These are phyloP conservation scores for Leptoclinus maculatus DNA, from an alignment of 2,797 vertebrate genomes.

Conservation along the genomic window DNA sequence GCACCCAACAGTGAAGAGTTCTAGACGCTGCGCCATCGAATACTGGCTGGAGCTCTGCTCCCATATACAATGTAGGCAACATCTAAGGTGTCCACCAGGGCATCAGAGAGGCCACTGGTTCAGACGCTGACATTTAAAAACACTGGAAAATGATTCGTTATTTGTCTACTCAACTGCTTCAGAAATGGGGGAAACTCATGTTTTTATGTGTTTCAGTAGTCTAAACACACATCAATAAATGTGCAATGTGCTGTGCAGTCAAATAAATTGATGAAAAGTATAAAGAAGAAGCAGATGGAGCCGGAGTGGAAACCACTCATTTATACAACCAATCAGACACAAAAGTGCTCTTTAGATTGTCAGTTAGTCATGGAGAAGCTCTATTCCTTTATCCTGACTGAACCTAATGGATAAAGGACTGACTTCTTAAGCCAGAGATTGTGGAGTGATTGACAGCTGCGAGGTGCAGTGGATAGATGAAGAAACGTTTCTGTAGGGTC, in stretches of 20 bases:
- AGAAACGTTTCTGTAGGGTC: slow-evolving; percentile 16
- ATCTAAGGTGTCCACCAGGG: too few species aligned
- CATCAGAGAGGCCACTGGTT: neutral
- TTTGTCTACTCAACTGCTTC: neutral
- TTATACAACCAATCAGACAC: neutral
- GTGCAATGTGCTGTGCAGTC: neutral
- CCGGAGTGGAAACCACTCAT: neutral
- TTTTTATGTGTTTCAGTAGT: neutral
- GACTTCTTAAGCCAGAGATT: slow-evolving; percentile 29
- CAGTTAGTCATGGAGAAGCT: neutral
- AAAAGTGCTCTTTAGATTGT: neutral
- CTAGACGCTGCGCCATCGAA: too few species aligned
- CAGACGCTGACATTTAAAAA: slow-evolving; percentile 23
- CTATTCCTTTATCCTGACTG: neutral
- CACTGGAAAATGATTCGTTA: neutral
- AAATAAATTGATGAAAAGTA: neutral
- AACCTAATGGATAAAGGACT: slow-evolving; percentile 19
- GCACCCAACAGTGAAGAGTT: too few species aligned
- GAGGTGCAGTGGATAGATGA: slow-evolving; percentile 13
- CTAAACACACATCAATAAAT: neutral
- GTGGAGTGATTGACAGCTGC: slow-evolving; percentile 44
- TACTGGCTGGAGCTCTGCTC: too few species aligned
- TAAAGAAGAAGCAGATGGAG: neutral
- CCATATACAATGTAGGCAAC: too few species aligned
- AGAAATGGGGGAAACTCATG: neutral